Evolutionary conservation across 2,113 vertebrate genomes (phyloP).

Genomic region (Isichthys henryi): DNA sequence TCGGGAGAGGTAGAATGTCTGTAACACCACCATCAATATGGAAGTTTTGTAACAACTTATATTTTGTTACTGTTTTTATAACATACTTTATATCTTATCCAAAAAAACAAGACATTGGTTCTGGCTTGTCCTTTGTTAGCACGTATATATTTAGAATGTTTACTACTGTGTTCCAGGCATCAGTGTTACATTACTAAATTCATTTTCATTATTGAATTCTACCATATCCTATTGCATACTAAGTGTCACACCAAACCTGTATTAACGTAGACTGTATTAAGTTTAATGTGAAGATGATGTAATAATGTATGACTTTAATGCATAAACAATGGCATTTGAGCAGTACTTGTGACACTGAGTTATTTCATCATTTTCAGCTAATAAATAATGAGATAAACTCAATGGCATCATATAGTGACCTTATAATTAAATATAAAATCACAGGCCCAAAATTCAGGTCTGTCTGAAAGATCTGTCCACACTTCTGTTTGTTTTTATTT

Average conservation of each 20-base stretch:
- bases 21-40: neutral
- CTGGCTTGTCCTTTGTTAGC: neutral
- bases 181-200: neutral
- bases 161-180: neutral
- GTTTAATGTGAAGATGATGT: neutral
- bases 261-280: neutral
- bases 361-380: neutral
- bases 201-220: neutral
- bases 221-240: neutral
- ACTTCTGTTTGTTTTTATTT: neutral
- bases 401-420: neutral
- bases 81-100: neutral
- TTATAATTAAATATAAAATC: neutral
- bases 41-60: neutral
- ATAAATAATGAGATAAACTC: neutral
- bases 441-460: neutral
- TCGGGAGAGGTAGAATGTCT: neutral
- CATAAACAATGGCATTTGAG: neutral
- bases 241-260: neutral
- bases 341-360: neutral
- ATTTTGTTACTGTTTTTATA: neutral
- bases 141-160: neutral
- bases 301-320: neutral
- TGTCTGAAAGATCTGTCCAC: neutral
- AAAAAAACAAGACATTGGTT: neutral